Percentiles rank a stretch among this genome's conserved stretches.
Conservation (phyloP, 2,888 invertebrate genomes). For the Prenolepis imparis region DNA sequence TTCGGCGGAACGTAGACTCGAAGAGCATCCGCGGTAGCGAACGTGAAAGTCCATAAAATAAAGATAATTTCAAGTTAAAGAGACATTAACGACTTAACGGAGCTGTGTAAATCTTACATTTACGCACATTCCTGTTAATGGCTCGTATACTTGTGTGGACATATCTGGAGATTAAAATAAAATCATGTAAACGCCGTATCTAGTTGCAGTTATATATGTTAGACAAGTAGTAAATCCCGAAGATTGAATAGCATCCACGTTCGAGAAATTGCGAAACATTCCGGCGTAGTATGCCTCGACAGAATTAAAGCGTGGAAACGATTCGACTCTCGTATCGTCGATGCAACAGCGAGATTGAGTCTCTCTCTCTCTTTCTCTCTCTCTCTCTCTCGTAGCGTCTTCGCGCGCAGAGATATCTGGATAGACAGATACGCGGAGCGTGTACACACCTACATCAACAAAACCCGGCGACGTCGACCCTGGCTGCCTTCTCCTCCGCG, state of each 20-base stretch:
- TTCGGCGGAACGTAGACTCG: conserved; percentile 60
- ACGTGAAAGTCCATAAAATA: conserved; percentile 36
- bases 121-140: conserved; percentile 28
- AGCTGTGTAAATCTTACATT: conserved; percentile 41
- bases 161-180: conserved; percentile 11
- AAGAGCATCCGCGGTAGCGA: conserved; percentile 3
- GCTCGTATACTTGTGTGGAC: neutral
- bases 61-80: conserved; percentile 32
- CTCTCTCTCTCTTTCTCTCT: conserved; percentile 28
- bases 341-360: conserved; percentile 48
- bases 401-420: conserved; percentile 68
- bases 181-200: neutral
- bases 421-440: conserved; percentile 76
- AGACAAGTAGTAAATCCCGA: conserved; percentile 19
- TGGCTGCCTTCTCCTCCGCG: conserved; percentile 82
- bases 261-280: conserved; percentile 26
- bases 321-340: conserved; percentile 28
- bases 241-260: conserved; percentile 39
- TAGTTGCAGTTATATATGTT: conserved; percentile 2
- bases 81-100: conserved; percentile 32
- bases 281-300: conserved; percentile 3
- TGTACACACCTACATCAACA: conserved; percentile 84
- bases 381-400: conserved; percentile 65
- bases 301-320: conserved; percentile 42
- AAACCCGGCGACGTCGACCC: conserved; percentile 84